Base-by-base conservation (phyloP, 1,140 invertebrate genomes). In the Pentalonia nigronervosa region DNA sequence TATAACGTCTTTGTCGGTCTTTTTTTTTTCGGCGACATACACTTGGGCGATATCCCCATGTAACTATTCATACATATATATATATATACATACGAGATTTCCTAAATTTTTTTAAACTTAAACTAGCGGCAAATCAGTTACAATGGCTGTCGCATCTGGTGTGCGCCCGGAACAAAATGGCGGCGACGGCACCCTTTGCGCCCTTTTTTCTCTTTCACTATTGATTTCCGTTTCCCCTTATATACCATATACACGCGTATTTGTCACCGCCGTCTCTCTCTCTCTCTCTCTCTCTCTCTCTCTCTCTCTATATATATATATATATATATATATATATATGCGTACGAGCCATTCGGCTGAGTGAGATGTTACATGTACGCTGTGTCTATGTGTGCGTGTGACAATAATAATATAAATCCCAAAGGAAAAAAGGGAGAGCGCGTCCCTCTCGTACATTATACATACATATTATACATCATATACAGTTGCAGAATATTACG, bases 131-230 rank as follows among this genome's bases (percentile, higher is more conserved):
- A n/a, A 91, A 81, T 76, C 90, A 17, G 56, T 90, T 67, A 92
- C 91, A 92, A 92, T 92, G 91, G 91, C 91, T 47, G 91, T 50
- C 91, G 67, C 91, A 91, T 91, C 90, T 91, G 90, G 90, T 76
- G 30, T 21, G 60, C 41, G 41, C 25, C 41, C 41, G 56, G 47
- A 81, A 92, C 67, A 92, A 92, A 92, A 92, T 92, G 91, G 91
- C 91, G 91, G 30, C 20, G 56, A 47, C 56, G 90, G 45, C 91
- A 83, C 76, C 91, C 91, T 48, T 83, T 47, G 47, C 30, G 67
- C 76, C 45, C 91, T 48, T 92, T 50, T 89, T 89, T 89, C 88
- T 48, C n/a, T 92, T 83, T 34, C 47, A 30, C 91, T 92, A 92
- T 92, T 83, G 91, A 92, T 92, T 92, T 92, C 91, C 67, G 50